These are phyloP conservation scores for Protophormia terraenovae DNA, from an alignment of 2,888 invertebrate species.

Conservation along the genomic window DNA sequence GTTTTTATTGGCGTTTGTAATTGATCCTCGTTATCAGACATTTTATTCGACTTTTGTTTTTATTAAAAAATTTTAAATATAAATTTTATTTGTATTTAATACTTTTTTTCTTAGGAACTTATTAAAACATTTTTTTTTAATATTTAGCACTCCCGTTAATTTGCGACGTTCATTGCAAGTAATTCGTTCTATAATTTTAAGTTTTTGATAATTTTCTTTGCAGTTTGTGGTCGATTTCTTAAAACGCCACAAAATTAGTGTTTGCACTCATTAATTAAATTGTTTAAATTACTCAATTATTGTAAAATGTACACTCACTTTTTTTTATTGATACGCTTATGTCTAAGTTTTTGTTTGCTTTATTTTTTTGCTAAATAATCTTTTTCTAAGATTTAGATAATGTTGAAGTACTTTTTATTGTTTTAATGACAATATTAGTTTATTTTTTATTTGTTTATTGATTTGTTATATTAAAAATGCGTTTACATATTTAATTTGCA, in stretches of 20 bases:
- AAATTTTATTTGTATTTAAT: slow-evolving; percentile 15
- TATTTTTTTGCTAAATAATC: slow-evolving; percentile 16
- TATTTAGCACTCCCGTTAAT: not conserved
- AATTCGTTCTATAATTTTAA: not conserved
- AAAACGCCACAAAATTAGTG: not conserved
- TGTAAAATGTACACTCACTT: not conserved
- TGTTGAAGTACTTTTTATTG: slow-evolving; percentile 38
- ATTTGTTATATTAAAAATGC: slow-evolving; percentile 15
- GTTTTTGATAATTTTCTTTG: not conserved
- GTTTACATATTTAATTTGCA: not conserved
- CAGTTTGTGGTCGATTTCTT: not conserved
- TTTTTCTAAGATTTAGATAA: slow-evolving; percentile 27
- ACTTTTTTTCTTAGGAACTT: not conserved
- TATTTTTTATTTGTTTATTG: slow-evolving; percentile 19
- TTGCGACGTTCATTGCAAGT: not conserved
- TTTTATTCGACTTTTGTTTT: not conserved
- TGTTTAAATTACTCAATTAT: not conserved
- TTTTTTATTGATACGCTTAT: not conserved
- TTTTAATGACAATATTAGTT: not conserved
- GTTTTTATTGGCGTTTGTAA: slow-evolving; percentile 32
- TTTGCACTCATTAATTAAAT: slow-evolving; percentile 33
- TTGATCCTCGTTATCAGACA: slow-evolving; percentile 59
- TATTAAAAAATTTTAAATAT: not conserved
- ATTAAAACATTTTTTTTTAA: slow-evolving; percentile 21
- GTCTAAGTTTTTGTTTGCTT: not conserved